These are phyloP conservation scores for Forficula auricularia DNA, from an alignment of 1,140 invertebrate genomes.

Conservation along the genomic window DNA sequence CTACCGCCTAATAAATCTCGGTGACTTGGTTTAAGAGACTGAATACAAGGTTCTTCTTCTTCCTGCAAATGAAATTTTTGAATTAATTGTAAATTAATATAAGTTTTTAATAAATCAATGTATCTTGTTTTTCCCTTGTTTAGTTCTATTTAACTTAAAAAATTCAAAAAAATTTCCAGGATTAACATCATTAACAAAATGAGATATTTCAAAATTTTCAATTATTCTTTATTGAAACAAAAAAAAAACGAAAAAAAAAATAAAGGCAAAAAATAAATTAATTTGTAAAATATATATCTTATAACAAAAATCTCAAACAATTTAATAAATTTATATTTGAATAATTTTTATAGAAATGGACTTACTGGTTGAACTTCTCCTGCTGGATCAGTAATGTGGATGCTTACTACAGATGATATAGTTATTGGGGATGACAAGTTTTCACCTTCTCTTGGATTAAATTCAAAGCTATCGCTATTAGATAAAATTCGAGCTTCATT, in stretches of 20 bases:
- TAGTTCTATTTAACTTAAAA: constrained; percentile 1
- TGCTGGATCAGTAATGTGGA: constrained; percentile 34
- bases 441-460: constrained; percentile 46
- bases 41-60: constrained; percentile 1
- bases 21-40: constrained; percentile 22
- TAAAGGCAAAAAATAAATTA: too few species aligned
- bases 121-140: constrained; percentile 13
- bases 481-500: constrained; percentile 6
- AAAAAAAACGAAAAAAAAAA: too few species aligned
- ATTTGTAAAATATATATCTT: too few species aligned
- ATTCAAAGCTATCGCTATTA: constrained; percentile 41
- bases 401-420: constrained; percentile 28
- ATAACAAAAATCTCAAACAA: too few species aligned
- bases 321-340: too few species aligned
- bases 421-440: constrained; percentile 22
- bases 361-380: constrained; percentile 24
- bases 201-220: too few species aligned
- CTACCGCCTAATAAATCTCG: constrained; percentile 54
- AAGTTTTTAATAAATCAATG: constrained; percentile 8
- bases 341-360: too few species aligned
- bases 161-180: too few species aligned
- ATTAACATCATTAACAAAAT: too few species aligned
- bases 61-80: too few species aligned
- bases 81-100: background rate
- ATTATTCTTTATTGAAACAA: too few species aligned